These are phyloP conservation scores for Vulpes vulpes DNA, from an alignment of 2,113 vertebrate species.

Conservation along the genomic window DNA sequence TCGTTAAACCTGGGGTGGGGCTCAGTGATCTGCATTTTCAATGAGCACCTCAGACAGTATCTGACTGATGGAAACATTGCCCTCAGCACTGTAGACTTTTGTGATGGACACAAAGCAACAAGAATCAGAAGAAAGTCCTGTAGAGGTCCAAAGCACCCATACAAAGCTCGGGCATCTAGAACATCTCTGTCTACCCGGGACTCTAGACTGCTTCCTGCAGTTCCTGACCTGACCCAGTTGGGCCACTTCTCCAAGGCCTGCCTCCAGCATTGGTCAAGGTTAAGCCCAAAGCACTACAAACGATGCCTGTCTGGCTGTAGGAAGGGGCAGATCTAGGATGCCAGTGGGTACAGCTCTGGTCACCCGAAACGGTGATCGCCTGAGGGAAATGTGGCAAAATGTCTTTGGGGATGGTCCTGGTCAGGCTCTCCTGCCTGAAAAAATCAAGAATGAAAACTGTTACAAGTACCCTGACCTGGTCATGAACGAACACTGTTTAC, in stretches of 20 bases:
- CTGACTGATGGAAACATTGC: not conserved
- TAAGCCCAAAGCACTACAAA: not conserved
- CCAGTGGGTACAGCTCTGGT: too few relatives aligned
- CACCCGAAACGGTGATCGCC: not conserved
- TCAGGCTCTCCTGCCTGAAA: not conserved
- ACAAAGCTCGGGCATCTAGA: not conserved
- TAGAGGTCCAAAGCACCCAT: not conserved
- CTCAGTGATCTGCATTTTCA: not conserved
- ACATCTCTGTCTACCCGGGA: not conserved
- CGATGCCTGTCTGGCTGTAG: not conserved
- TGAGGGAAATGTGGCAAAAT: not conserved
- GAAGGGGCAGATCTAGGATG: not conserved
- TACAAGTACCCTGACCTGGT: not conserved
- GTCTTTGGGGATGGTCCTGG: not conserved
- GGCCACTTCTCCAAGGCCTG: not conserved
- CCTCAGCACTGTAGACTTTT: not conserved
- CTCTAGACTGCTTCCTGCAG: not conserved
- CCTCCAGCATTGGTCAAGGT: not conserved
- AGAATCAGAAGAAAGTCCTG: not conserved
- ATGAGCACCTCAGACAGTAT: not conserved
- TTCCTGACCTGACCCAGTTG: not conserved
- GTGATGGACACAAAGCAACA: not conserved
- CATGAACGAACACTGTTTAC: slow-evolving; percentile 28
- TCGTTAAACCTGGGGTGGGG: not conserved
- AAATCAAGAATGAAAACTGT: not conserved